Percentiles rank a stretch among this genome's conserved stretches.
phyloP scores from a whole-genome alignment of 2,888 invertebrate species.

The Boloria selene region DNA sequence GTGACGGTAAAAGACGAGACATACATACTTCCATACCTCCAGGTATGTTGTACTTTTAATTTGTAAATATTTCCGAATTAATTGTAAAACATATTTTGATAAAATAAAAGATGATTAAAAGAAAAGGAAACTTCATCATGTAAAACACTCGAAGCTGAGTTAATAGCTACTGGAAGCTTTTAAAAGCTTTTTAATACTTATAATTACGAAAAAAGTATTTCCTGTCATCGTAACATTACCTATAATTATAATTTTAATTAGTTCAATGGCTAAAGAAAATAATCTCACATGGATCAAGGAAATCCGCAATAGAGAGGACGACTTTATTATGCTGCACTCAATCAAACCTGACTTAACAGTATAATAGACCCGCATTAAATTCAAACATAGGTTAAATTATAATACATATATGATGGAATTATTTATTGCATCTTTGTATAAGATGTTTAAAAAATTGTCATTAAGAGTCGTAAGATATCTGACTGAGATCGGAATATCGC shows the following conservation, averaged over 20 bases:
- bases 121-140: too few species aligned
- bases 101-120: too few species aligned
- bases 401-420: not conserved
- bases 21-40: too few species aligned
- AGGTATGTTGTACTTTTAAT: too few species aligned
- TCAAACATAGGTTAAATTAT: conserved; percentile 11
- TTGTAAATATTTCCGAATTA: too few species aligned
- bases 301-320: conserved; percentile 18
- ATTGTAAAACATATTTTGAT: too few species aligned
- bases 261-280: conserved; percentile 25
- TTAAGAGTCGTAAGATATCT: too few species aligned
- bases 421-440: not conserved
- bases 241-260: conserved; percentile 22
- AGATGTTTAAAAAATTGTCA: not conserved
- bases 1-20: not conserved
- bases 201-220: conserved; percentile 31
- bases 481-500: too few species aligned
- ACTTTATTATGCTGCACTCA: conserved; percentile 19
- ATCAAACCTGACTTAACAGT: conserved; percentile 23
- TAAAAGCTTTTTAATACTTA: not conserved
- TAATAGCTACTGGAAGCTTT: too few species aligned
- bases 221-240: conserved; percentile 6
- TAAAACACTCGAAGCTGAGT: too few species aligned
- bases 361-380: conserved; percentile 13
- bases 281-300: conserved; percentile 26